Conservation (phyloP, 1,140 invertebrate species). For the Potamilus streckersoni region DNA sequence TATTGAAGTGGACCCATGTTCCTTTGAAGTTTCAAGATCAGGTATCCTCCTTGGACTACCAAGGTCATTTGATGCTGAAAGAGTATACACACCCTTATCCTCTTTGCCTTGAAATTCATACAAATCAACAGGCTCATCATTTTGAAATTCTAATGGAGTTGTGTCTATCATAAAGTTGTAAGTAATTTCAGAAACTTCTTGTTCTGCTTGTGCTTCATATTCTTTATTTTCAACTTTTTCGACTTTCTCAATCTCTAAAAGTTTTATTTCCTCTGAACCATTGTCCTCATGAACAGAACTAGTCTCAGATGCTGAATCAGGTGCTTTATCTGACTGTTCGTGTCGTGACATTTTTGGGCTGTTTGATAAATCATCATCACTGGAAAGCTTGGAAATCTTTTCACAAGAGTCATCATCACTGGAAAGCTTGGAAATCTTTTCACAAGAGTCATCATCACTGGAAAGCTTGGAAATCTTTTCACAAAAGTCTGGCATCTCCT, state of each 20-base stretch:
- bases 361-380: neutral
- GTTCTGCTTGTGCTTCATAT: slow-evolving; percentile 11
- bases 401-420: neutral
- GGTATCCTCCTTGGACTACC: slow-evolving; percentile 27
- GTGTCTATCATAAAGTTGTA: slow-evolving; percentile 41
- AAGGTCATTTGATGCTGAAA: neutral
- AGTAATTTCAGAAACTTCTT: slow-evolving; percentile 48
- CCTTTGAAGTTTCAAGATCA: slow-evolving; percentile 28
- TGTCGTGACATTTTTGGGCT: no score
- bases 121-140: neutral
- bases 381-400: slow-evolving; percentile 2
- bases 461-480: slow-evolving; percentile 17
- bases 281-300: no score
- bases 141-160: slow-evolving; percentile 52
- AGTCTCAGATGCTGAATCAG: no score
- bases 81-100: no score
- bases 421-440: slow-evolving; percentile 2
- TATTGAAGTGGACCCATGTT: slow-evolving; percentile 12
- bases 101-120: no score
- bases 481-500: slow-evolving; percentile 28
- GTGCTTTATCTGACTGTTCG: no score
- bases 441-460: neutral
- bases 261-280: no score
- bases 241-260: no score
- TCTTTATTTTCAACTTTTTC: slow-evolving; percentile 3